Conservation (phyloP, 2,113 vertebrate genomes). For the Heterotilapia buettikoferi region DNA sequence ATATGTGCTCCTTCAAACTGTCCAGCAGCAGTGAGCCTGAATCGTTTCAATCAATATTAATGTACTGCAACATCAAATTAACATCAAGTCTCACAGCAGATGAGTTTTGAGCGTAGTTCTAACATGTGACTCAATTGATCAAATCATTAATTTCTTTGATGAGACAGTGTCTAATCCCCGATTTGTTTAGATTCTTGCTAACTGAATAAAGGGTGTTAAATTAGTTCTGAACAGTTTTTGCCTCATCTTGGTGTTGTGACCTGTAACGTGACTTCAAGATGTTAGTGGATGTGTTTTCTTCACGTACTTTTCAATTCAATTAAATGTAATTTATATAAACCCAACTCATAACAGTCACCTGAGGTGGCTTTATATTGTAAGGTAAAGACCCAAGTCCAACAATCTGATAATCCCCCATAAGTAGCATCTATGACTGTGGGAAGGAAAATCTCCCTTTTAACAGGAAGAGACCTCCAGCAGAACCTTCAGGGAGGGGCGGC, state of each 20-base stretch:
- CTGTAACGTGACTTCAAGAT: neutral
- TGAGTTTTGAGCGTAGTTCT: neutral
- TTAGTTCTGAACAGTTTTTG: neutral
- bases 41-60: neutral
- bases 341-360: neutral
- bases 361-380: neutral
- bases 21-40: conserved; percentile 94
- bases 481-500: neutral
- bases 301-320: neutral
- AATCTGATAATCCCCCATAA: neutral
- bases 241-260: neutral
- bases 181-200: neutral
- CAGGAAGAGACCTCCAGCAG: neutral
- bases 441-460: neutral
- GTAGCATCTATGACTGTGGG: neutral
- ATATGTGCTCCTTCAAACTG: conserved; percentile 97
- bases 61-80: neutral
- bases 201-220: neutral
- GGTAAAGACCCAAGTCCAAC: neutral
- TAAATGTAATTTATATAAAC: neutral
- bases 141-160: neutral
- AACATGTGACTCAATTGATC: accelerated
- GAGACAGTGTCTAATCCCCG: accelerated
- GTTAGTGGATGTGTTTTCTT: neutral
- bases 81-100: neutral